Percentiles rank a stretch among this genome's conserved stretches.
Conservation (phyloP, 1,140 invertebrate species). For the Thaumetopoea pityocampa region DNA sequence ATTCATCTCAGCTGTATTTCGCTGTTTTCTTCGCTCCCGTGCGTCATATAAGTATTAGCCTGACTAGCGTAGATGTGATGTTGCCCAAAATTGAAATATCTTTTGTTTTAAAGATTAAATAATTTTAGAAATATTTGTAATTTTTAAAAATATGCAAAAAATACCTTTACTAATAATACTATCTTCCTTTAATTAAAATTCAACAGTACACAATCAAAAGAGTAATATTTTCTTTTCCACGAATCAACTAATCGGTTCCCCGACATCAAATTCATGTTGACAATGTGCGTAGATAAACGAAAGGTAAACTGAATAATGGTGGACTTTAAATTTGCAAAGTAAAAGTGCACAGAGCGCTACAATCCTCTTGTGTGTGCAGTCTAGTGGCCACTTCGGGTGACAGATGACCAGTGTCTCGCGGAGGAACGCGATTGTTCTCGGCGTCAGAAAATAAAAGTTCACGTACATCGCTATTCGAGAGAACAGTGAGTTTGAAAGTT, state of each 20-base stretch:
- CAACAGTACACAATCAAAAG: no score
- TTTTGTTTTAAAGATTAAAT: no score
- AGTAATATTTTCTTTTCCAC: no score
- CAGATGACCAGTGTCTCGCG: constrained; percentile 51
- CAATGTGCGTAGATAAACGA: constrained; percentile 48
- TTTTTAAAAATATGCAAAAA: no score
- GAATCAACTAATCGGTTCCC: no score
- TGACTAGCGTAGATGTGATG: no score
- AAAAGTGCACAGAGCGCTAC: constrained; percentile 57
- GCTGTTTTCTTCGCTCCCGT: no score
- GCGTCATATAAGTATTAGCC: no score
- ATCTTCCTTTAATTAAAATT: no score
- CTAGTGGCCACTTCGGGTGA: constrained; percentile 59
- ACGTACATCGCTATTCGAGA: constrained; percentile 7
- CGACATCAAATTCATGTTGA: constrained; percentile 44
- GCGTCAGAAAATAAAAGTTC: constrained; percentile 14
- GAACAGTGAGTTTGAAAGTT: constrained; percentile 5
- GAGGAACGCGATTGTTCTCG: constrained; percentile 38
- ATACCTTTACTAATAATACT: no score
- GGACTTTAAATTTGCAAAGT: constrained; percentile 62
- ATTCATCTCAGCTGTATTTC: neutral
- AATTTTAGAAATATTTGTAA: no score
- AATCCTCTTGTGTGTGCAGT: constrained; percentile 53
- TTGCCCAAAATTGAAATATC: no score
- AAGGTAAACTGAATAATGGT: constrained; percentile 40